These are phyloP conservation scores for Metaphire vulgaris DNA, from an alignment of 1,140 invertebrate species.

Conservation along the genomic window DNA sequence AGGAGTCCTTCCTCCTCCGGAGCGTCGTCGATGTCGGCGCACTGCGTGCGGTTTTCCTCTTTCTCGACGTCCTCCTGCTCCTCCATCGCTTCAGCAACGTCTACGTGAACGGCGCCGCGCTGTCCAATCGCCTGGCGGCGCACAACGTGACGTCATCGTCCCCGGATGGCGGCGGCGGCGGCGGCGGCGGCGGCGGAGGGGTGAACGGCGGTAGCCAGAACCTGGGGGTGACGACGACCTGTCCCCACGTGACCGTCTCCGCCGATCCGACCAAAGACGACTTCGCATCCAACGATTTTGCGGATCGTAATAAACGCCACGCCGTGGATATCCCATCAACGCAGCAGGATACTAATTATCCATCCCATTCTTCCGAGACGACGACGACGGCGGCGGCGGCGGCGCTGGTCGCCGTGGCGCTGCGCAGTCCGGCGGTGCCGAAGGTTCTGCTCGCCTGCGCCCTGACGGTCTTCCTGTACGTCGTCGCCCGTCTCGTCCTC, in stretches of 20 bases:
- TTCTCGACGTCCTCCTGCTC: neutral
- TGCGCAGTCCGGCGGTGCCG: conserved; percentile 16
- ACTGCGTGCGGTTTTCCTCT: neutral
- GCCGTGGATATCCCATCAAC: neutral
- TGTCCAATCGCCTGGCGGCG: neutral
- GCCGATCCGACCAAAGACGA: neutral
- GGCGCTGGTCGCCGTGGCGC: neutral
- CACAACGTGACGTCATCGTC: too few relatives aligned
- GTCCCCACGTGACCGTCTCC: neutral
- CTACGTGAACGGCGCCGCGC: neutral
- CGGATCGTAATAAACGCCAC: neutral
- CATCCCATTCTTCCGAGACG: too few relatives aligned
- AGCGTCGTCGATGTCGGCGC: neutral
- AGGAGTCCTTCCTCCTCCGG: too few relatives aligned
- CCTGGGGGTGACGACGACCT: neutral
- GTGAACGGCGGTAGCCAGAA: neutral
- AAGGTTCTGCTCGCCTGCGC: conserved; percentile 7
- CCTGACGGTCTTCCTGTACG: conserved; percentile 15
- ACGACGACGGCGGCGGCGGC: neutral
- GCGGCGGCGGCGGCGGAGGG: too few relatives aligned
- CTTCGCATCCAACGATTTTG: neutral
- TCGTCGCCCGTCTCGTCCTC: neutral
- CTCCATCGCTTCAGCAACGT: neutral
- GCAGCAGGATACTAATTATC: neutral
- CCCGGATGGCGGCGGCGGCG: too few relatives aligned